phyloP scores from a whole-genome alignment of 2,888 invertebrate genomes.

The Deilephila elpenor region DNA sequence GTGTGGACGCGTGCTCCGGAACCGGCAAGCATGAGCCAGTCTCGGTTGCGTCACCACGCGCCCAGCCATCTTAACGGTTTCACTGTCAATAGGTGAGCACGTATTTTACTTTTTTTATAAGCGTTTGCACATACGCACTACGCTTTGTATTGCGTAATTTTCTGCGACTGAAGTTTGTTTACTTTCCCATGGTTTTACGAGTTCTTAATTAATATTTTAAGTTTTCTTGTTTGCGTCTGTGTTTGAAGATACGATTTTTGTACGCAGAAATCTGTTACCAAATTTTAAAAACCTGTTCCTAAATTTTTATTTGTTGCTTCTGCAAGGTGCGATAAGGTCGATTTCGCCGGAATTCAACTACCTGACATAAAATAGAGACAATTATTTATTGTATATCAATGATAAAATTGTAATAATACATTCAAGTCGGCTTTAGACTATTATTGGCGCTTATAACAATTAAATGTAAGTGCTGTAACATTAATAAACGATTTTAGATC shows the following conservation, averaged over 20 bases:
- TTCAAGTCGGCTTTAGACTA: background rate
- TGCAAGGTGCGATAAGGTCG: no score
- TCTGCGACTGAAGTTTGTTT: background rate
- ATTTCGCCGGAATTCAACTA: no score
- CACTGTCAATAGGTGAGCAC: slow-evolving; percentile 62
- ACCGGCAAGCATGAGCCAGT: slow-evolving; percentile 48
- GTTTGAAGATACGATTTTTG: background rate
- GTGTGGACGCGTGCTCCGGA: slow-evolving; percentile 40
- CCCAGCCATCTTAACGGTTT: slow-evolving; percentile 66
- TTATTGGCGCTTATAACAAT: background rate
- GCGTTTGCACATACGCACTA: slow-evolving; percentile 43
- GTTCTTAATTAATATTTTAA: slow-evolving; percentile 15
- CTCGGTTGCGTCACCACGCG: slow-evolving; percentile 63
- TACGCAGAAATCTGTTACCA: background rate
- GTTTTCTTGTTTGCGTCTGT: background rate
- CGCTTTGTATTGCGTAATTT: slow-evolving; percentile 40
- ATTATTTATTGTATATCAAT: no score
- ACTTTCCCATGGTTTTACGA: slow-evolving; percentile 20
- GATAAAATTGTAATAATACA: no score
- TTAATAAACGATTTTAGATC: background rate
- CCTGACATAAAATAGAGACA: no score
- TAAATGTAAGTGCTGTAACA: background rate
- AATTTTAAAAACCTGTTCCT: background rate
- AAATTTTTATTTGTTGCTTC: background rate
- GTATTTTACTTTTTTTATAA: slow-evolving; percentile 58